Conservation (phyloP, 2,113 vertebrate species). For the Python bivittatus region DNA sequence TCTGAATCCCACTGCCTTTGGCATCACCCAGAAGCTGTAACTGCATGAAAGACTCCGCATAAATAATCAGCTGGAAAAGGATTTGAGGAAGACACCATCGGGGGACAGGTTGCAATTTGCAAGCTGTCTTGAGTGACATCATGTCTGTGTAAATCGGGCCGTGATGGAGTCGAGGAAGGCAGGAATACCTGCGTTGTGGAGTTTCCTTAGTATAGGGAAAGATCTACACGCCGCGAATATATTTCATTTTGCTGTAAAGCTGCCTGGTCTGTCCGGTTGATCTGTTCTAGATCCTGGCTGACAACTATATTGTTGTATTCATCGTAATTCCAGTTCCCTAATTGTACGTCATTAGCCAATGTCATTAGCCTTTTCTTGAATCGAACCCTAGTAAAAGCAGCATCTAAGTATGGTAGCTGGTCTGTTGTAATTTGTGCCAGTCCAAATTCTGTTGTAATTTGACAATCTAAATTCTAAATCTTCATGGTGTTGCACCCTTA, state of each 20-base stretch:
- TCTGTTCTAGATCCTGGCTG: not conserved
- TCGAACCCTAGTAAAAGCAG: not conserved
- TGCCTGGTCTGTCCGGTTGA: not conserved
- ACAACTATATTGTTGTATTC: not conserved
- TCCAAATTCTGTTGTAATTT: not conserved
- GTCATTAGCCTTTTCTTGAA: not conserved
- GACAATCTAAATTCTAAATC: not conserved
- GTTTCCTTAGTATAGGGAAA: not conserved
- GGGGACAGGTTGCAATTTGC: not conserved
- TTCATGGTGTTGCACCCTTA: not conserved
- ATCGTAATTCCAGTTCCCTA: not conserved
- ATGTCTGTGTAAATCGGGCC: not conserved
- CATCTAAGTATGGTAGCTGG: not conserved
- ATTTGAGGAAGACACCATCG: not conserved
- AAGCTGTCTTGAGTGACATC: not conserved
- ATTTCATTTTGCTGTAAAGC: not conserved
- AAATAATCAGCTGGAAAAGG: not conserved
- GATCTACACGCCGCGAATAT: too few relatives aligned
- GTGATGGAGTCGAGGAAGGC: not conserved
- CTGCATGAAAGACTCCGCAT: not conserved
- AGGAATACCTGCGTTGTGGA: not conserved
- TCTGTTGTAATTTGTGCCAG: not conserved
- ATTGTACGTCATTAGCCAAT: not conserved
- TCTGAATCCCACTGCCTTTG: not conserved
- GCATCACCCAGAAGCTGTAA: not conserved